Evolutionary conservation across 2,888 invertebrate species (phyloP).

Genomic region (Germaria angustata): DNA sequence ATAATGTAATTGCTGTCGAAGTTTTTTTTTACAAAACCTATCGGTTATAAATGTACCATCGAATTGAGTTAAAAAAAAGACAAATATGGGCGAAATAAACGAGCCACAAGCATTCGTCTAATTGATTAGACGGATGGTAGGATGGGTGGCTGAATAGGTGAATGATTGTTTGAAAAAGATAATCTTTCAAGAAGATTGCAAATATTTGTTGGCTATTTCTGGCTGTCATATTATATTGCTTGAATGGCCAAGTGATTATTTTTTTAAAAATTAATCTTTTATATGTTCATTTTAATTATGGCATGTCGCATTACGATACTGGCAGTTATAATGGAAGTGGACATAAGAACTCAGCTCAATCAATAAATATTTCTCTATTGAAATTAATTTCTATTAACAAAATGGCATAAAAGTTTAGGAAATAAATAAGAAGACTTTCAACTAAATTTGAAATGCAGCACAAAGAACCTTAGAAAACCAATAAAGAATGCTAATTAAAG

Average conservation of each 20-base stretch:
- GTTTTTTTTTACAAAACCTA: too few species aligned
- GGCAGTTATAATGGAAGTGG: conserved; percentile 17
- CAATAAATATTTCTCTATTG: too few species aligned
- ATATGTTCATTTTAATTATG: too few species aligned
- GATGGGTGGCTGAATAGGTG: background rate
- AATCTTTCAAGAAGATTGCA: conserved; percentile 25
- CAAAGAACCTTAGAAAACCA: too few species aligned
- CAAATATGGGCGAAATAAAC: background rate
- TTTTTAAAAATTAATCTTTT: conserved; percentile 50
- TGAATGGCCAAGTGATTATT: conserved; percentile 23
- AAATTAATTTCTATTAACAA: too few species aligned
- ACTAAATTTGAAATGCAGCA: background rate
- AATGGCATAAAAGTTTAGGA: conserved; percentile 4
- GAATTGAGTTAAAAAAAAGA: background rate
- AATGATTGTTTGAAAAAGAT: background rate
- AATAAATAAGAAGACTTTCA: conserved; percentile 24
- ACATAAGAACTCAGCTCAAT: conserved; percentile 25
- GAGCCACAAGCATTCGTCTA: background rate
- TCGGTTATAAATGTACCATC: conserved; percentile 42
- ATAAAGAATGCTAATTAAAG: too few species aligned
- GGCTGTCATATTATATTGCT: background rate
- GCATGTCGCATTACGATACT: conserved; percentile 26
- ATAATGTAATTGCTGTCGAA: background rate
- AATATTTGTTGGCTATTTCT: background rate
- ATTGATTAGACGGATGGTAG: background rate